Conservation (phyloP, 1,140 invertebrate genomes). For the Melipona quadrifasciata region DNA sequence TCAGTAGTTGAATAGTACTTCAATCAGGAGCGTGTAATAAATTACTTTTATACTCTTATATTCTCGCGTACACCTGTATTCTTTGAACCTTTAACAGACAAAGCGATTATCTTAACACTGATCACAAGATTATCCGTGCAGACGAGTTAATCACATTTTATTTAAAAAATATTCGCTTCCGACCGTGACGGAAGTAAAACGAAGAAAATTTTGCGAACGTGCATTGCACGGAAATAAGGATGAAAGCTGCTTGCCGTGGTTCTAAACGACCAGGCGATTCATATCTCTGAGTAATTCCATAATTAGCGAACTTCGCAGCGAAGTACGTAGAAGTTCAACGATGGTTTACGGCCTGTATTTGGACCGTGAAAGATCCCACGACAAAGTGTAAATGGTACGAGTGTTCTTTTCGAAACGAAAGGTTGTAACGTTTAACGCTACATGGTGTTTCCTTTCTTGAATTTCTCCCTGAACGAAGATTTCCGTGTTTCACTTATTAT, state of each 20-base stretch:
- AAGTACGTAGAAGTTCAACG: not conserved
- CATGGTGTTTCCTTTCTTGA: not conserved
- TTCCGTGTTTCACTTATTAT: not conserved
- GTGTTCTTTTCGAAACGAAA: not conserved
- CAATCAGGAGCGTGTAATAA: too few species aligned
- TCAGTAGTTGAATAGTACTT: too few species aligned
- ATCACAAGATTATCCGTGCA: too few species aligned
- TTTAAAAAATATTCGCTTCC: too few species aligned
- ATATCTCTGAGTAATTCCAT: constrained; percentile 15
- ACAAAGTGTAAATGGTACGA: not conserved
- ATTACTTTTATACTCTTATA: too few species aligned
- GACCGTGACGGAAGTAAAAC: too few species aligned
- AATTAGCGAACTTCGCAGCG: constrained; percentile 4
- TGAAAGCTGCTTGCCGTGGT: constrained; percentile 16
- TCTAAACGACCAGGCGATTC: not conserved
- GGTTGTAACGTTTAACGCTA: not conserved
- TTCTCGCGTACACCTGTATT: too few species aligned
- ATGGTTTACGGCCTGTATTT: not conserved
- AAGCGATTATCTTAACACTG: too few species aligned
- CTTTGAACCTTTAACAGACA: too few species aligned
- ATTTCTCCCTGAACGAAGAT: not conserved
- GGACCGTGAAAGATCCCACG: constrained; percentile 9
- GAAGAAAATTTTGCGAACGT: not conserved
- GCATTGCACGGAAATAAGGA: not conserved
- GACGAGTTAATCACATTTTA: too few species aligned